Evolutionary conservation across 2,888 invertebrate species (phyloP), one percentile per base, ranked within the genome.

Genomic region (Eucriotettix oculatus): DNA sequence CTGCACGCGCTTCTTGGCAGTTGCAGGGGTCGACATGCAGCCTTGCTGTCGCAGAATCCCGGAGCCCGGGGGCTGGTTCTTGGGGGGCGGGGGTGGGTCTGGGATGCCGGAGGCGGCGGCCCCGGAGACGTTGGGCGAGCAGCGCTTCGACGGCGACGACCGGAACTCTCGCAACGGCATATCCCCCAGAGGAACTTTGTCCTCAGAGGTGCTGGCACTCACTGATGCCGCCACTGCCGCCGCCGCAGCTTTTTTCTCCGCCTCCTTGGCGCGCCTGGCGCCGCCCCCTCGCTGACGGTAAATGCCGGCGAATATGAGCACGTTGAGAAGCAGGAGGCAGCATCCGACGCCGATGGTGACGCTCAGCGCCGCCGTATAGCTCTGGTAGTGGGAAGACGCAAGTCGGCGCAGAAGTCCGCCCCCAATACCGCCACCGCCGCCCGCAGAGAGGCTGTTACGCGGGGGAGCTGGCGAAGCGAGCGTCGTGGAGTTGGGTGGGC

Each of bases 301-400:
- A 63, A 90, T 90, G 1, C 91, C 91, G 54, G 90, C 90, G 68
- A 92, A 92, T 66, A 93, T 92, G 40, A 90, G 78, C 12, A 90
- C 84, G 69, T 91, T 91, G 41, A 91, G 77, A 42, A 90, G 76
- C 10, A 91, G 76, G 10, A 91, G 78, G 66, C 90, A 89, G 68
- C 90, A 89, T 1, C 90, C 90, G 10, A 90, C 89, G 1, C 87
- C 89, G 64, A 91, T 89, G 0, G 92, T 92, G 42, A 92, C 89
- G 10, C 90, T 87, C 16, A 93, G 76, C 0, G 92, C 92, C 0
- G 91, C 90, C 10, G 91, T 90, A 72, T 92, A 91, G 62, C 88
- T 90, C 71, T 90, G 90, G 69, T 90, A 90, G 68, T 90, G 90
- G 62, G 85, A 87, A 12, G 84, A 84, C n/a, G 88, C 86, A 10